phyloP scores from a whole-genome alignment of 2,797 vertebrate species.

The Sphaeramia orbicularis region DNA sequence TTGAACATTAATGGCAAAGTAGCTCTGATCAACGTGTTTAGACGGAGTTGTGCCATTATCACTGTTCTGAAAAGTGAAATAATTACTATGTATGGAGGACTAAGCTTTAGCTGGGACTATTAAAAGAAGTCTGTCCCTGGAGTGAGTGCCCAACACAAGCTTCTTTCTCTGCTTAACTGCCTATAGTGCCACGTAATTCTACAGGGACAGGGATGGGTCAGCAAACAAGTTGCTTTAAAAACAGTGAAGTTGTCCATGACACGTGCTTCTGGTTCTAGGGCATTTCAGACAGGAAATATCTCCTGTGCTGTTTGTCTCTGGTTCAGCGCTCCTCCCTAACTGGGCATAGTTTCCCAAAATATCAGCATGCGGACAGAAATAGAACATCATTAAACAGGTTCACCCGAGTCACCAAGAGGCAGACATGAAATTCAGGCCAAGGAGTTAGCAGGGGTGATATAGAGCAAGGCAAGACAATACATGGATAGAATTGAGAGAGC shows the following conservation, averaged over 20 bases:
- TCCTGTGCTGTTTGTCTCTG: constrained; percentile 57
- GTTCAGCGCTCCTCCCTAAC: constrained; percentile 67
- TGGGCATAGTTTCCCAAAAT: constrained; percentile 71
- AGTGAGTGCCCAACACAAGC: constrained; percentile 28
- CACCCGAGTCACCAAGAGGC: constrained; percentile 75
- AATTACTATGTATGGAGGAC: constrained; percentile 47
- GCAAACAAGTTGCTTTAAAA: constrained; percentile 60
- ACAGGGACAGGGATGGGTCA: constrained; percentile 43
- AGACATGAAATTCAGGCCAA: constrained; percentile 82
- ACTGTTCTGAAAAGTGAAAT: constrained; percentile 48
- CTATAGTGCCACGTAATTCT: constrained; percentile 36
- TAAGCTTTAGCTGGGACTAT: constrained; percentile 44
- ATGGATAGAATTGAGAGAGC: constrained; percentile 72
- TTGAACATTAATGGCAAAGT: constrained; percentile 54
- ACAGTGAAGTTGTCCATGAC: constrained; percentile 46
- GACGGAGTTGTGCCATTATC: constrained; percentile 54
- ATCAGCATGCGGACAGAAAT: constrained; percentile 81
- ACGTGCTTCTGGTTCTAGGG: constrained; percentile 64
- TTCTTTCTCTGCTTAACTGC: constrained; percentile 44
- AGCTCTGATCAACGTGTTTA: constrained; percentile 62
- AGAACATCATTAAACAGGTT: constrained; percentile 80
- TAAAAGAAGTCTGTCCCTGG: constrained; percentile 47
- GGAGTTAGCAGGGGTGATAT: constrained; percentile 73
- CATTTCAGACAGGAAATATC: constrained; percentile 55
- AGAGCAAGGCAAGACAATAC: constrained; percentile 82